phyloP scores from a whole-genome alignment of 2,797 vertebrate genomes.

The Scolopax bukidnonensis region DNA sequence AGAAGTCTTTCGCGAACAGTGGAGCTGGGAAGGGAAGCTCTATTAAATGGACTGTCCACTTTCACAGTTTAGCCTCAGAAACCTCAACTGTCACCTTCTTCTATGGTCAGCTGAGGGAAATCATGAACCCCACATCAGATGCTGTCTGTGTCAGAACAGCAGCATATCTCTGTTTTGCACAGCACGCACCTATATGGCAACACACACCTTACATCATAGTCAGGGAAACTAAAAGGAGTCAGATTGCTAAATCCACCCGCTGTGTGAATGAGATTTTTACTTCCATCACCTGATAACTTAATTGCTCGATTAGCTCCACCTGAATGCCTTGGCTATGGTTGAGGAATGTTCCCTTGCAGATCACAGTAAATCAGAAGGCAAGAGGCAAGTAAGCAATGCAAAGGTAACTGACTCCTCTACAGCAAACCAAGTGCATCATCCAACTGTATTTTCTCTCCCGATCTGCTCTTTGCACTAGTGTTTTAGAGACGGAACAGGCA shows the following conservation, averaged over 20 bases:
- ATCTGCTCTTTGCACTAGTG: background rate
- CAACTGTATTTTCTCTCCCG: background rate
- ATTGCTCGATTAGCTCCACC: slow-evolving; percentile 46
- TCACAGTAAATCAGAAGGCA: background rate
- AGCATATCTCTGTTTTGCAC: background rate
- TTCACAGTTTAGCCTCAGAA: background rate
- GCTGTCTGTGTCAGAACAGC: background rate
- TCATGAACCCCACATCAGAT: background rate
- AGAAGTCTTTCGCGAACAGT: background rate
- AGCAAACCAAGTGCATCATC: background rate
- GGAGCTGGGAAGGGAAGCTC: background rate
- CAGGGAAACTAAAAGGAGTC: slow-evolving; percentile 31
- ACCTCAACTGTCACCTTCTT: background rate
- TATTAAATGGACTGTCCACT: background rate
- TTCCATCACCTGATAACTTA: slow-evolving; percentile 56
- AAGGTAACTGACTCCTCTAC: slow-evolving; percentile 4
- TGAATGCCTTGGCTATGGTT: background rate
- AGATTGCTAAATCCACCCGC: slow-evolving; percentile 40
- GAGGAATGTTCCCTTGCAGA: slow-evolving; percentile 42
- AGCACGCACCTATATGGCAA: background rate
- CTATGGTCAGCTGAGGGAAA: background rate
- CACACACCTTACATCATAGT: background rate
- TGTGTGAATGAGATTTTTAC: slow-evolving; percentile 14
- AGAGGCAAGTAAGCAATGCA: background rate
- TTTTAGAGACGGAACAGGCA: background rate